phyloP scores from a whole-genome alignment of 2,113 vertebrate species.

The cattle (Bos taurus) region ARS-UCD2.0 NC_037333.1:52540501-52541000 shows the following conservation, averaged over 20 bases:
- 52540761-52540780: neutral
- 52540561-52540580: neutral
- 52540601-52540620: accelerated
- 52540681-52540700: neutral
- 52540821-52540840: neutral
- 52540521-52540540: neutral
- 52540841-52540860: neutral
- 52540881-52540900: neutral
- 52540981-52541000: neutral
- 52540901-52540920: neutral
- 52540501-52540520: neutral
- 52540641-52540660: neutral
- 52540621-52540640: neutral
- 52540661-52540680: neutral
- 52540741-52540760: neutral
- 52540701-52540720: neutral
- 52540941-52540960: neutral
- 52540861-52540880: neutral
- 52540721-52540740: neutral
- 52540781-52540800: neutral
- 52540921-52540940: neutral
- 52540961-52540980: neutral
- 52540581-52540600: neutral
- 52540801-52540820: neutral
- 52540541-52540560: neutral